A percentile compares a stretch with the other conserved stretches of the same genome.
These are phyloP conservation scores for Drosophila emarginata DNA, from an alignment of 2,888 invertebrate genomes.

Conservation along the genomic window DNA sequence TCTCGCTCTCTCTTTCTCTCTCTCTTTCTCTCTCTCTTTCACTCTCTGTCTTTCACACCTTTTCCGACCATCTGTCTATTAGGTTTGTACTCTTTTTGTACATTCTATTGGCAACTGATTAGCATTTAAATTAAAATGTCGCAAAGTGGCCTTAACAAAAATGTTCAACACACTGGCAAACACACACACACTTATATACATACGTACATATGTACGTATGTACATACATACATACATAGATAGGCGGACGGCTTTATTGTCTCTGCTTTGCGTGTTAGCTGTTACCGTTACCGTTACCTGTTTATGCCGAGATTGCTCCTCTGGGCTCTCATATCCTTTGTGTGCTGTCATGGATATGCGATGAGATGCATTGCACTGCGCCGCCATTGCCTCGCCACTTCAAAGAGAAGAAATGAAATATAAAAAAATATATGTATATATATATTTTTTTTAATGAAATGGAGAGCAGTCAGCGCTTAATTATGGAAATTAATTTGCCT, in stretches of 20 bases:
- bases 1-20: neutral
- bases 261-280: constrained; percentile 25
- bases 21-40: constrained; percentile 22
- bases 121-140: constrained; percentile 76
- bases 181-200: neutral
- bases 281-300: constrained; percentile 59
- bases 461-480: constrained; percentile 34
- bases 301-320: constrained; percentile 63
- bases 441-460: neutral
- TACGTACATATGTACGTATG: neutral
- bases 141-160: constrained; percentile 76
- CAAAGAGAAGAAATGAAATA: constrained; percentile 37
- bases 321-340: constrained; percentile 43
- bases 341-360: constrained; percentile 33
- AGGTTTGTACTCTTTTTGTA: constrained; percentile 40
- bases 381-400: constrained; percentile 38
- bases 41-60: constrained; percentile 6
- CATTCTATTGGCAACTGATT: constrained; percentile 74
- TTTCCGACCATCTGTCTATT: constrained; percentile 9
- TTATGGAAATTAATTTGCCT: constrained; percentile 67
- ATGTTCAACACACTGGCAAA: constrained; percentile 49
- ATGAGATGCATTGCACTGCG: constrained; percentile 12
- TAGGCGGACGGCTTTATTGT: constrained; percentile 48
- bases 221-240: neutral
- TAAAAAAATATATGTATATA: neutral